A percentile compares a stretch with the other conserved stretches of the same genome.
Evolutionary conservation across 2,888 invertebrate species (phyloP).

Genomic region (Lithophane ornitopus): DNA sequence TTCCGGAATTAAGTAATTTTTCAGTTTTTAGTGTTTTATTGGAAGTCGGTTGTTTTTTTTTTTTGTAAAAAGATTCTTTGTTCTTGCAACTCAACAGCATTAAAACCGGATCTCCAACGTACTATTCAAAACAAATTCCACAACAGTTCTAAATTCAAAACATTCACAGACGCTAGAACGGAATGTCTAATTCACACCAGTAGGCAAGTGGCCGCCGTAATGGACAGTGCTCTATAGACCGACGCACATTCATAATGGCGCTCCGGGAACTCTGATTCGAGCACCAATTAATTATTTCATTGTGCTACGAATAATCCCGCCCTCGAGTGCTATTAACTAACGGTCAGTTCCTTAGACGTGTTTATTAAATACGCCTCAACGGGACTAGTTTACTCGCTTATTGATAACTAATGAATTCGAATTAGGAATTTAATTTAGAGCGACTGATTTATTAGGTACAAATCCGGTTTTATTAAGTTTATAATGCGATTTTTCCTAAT

Average conservation of each 20-base stretch:
- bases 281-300: slow-evolving; percentile 90
- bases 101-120: slow-evolving; percentile 25
- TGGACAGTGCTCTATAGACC: slow-evolving; percentile 80
- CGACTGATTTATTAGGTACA: slow-evolving; percentile 56
- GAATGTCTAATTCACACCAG: slow-evolving; percentile 81
- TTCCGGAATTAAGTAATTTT: no score
- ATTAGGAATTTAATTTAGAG: slow-evolving; percentile 59
- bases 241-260: slow-evolving; percentile 76
- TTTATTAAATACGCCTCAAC: slow-evolving; percentile 86
- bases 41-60: no score
- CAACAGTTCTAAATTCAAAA: slow-evolving; percentile 73
- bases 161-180: slow-evolving; percentile 67
- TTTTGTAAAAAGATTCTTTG: no score
- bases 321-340: slow-evolving; percentile 86
- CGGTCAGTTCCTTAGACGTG: slow-evolving; percentile 89
- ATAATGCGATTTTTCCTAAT: slow-evolving; percentile 41
- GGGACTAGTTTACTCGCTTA: slow-evolving; percentile 73
- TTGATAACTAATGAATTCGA: slow-evolving; percentile 62
- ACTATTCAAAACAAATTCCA: slow-evolving; percentile 61
- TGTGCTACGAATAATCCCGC: slow-evolving; percentile 83
- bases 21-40: no score
- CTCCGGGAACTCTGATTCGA: slow-evolving; percentile 83
- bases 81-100: slow-evolving; percentile 13
- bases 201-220: slow-evolving; percentile 82
- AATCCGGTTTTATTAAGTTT: slow-evolving; percentile 28